A percentile compares a stretch with the other conserved stretches of the same genome.
phyloP scores from a whole-genome alignment of 1,140 invertebrate species.

The Oryctes rhinoceros region DNA sequence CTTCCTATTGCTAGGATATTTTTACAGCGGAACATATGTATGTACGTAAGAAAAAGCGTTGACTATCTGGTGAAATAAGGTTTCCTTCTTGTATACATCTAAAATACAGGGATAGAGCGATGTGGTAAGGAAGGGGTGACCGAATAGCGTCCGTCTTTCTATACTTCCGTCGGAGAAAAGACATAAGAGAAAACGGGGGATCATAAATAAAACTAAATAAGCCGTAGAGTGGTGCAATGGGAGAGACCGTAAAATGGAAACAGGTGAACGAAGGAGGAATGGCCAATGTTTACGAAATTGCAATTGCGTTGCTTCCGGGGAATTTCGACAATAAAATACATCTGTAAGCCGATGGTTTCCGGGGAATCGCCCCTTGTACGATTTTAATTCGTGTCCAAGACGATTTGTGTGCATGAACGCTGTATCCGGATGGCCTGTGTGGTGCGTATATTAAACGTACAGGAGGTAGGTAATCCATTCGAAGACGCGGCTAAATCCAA shows the following conservation, averaged over 20 bases:
- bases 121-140: background rate
- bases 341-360: slow-evolving; percentile 35
- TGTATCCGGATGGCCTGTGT: background rate
- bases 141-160: background rate
- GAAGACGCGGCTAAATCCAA: background rate
- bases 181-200: slow-evolving; percentile 20
- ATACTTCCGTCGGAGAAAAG: slow-evolving; percentile 26
- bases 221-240: slow-evolving; percentile 36
- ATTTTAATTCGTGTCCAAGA: slow-evolving; percentile 29
- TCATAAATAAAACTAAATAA: slow-evolving; percentile 37
- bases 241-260: slow-evolving; percentile 35
- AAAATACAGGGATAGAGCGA: background rate
- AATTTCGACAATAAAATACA: slow-evolving; percentile 36
- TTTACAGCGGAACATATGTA: slow-evolving; percentile 13
- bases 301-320: slow-evolving; percentile 15
- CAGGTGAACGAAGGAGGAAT: slow-evolving; percentile 29
- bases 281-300: slow-evolving; percentile 37
- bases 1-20: background rate
- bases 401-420: slow-evolving; percentile 2
- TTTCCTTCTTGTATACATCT: slow-evolving; percentile 29
- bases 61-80: slow-evolving; percentile 29
- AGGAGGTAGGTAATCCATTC: background rate
- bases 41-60: background rate
- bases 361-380: slow-evolving; percentile 22
- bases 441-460: background rate